Conservation (phyloP, 2,888 invertebrate genomes). For the Oligia strigilis region DNA sequence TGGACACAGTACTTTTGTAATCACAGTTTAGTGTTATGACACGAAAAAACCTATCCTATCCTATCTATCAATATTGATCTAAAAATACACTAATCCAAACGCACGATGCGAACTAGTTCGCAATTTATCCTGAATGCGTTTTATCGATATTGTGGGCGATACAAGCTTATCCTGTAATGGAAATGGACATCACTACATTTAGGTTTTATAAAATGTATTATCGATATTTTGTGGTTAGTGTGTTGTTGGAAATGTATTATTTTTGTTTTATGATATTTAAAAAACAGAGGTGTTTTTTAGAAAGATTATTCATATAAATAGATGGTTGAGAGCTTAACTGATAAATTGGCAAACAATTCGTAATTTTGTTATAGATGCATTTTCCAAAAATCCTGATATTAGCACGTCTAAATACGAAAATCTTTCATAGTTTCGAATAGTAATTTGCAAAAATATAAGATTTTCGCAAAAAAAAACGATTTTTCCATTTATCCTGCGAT, state of each 20-base stretch:
- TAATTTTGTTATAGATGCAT: neutral
- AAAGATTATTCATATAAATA: neutral
- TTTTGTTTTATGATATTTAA: neutral
- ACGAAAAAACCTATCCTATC: neutral
- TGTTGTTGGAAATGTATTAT: neutral
- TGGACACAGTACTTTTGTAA: neutral
- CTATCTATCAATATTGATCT: slow-evolving; percentile 26
- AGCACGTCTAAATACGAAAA: neutral
- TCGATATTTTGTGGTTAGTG: slow-evolving; percentile 19
- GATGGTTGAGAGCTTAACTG: neutral
- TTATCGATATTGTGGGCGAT: slow-evolving; percentile 37
- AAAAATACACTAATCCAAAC: slow-evolving; percentile 16
- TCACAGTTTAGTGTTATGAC: neutral
- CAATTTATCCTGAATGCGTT: slow-evolving; percentile 30
- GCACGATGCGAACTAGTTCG: slow-evolving; percentile 5
- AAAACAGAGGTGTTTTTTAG: neutral
- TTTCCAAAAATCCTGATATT: neutral
- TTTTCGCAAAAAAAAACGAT: neutral
- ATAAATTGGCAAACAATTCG: neutral
- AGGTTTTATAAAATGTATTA: slow-evolving; percentile 13
- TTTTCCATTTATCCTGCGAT: neutral
- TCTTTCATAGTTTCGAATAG: neutral
- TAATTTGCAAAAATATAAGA: neutral
- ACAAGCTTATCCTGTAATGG: slow-evolving; percentile 35
- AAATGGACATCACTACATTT: slow-evolving; percentile 8